Base-by-base conservation (phyloP, 2,113 vertebrate genomes). In the Xiphorhynchus elegans region DNA sequence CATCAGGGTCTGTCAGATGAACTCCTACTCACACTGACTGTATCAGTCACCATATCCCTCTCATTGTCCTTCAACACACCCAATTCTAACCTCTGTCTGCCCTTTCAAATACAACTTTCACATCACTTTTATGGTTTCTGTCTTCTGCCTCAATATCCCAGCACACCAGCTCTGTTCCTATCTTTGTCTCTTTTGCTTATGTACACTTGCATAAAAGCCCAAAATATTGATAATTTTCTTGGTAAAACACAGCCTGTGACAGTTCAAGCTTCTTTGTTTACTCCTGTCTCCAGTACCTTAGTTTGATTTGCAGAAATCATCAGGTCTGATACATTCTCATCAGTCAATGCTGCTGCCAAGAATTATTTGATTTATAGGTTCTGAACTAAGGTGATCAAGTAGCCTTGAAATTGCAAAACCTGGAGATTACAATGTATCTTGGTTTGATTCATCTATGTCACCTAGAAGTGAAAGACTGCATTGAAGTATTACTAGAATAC, bases 391-490 rank as follows among this genome's bases (percentile, higher is more conserved):
- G 68, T 50, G 53, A 89, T 92, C 77, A 92, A 79, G 40, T 79
- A 82, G 50, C 58, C 87, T 79, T 89, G 73, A 94, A 92, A 95
- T 49, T 60, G 44, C 16, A 93, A 95, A 92, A 92, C 28, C 18
- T 78, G 39, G 56, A 89, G 59, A 69, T 87, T 81, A 92, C n/a
- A 59, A 56, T 47, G 73, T 53, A 83, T 68, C 66, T 81, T 31
- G 0, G 15, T 60, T 94, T 69, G 64, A 92, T 84, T 91, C 50
- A 72, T 92, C 53, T 87, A 3, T 69, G 69, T 76, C 74, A 87
- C 40, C 86, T 60, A 58, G 31, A 91, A 87, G 31, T 73, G 69
- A 90, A 89, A 89, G 66, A 93, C 49, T 91, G 18, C 17, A 53
- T 17, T 84, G 68, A 95, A 78, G 66, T 88, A 49, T 70, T 80